Evolutionary conservation across 1,140 invertebrate species (phyloP).

Genomic region (Contarinia nasturtii): DNA sequence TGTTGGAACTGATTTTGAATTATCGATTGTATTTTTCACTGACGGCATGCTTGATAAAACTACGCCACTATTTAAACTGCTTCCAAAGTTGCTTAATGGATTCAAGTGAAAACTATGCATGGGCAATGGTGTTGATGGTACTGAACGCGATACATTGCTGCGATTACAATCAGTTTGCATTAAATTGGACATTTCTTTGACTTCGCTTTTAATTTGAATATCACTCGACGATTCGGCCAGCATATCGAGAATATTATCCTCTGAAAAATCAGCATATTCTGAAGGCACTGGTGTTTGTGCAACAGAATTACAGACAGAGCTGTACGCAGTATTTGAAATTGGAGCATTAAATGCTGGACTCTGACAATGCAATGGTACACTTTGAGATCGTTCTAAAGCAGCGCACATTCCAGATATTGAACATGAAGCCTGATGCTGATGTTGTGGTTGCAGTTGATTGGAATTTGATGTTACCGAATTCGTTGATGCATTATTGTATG

Average conservation of each 20-base stretch:
- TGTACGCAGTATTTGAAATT: slow-evolving; percentile 7
- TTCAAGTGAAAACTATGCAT: slow-evolving; percentile 7
- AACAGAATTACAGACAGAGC: slow-evolving; percentile 40
- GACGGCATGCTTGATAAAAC: slow-evolving; percentile 5
- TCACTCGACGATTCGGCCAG: neutral
- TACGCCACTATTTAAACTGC: slow-evolving; percentile 23
- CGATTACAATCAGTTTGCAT: no score
- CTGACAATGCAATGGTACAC: slow-evolving; percentile 12
- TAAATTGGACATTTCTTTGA: slow-evolving; percentile 5
- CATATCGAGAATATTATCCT: slow-evolving; percentile 3
- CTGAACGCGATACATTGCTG: slow-evolving; percentile 29
- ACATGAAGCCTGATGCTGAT: slow-evolving; percentile 7
- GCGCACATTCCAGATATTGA: slow-evolving; percentile 8
- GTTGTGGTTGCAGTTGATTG: neutral
- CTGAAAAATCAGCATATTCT: slow-evolving; percentile 45
- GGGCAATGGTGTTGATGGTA: slow-evolving; percentile 39
- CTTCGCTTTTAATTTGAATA: slow-evolving; percentile 9
- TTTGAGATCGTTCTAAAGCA: slow-evolving; percentile 17
- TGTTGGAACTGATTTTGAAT: slow-evolving; percentile 41
- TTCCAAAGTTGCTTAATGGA: slow-evolving; percentile 4
- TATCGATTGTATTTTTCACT: slow-evolving; percentile 18
- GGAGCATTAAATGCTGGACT: slow-evolving; percentile 1
- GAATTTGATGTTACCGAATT: no score
- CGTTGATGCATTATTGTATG: no score
- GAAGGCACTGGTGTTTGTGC: slow-evolving; percentile 47